Base-by-base conservation (phyloP, 1,140 invertebrate species). In the Achroia grisella region DNA sequence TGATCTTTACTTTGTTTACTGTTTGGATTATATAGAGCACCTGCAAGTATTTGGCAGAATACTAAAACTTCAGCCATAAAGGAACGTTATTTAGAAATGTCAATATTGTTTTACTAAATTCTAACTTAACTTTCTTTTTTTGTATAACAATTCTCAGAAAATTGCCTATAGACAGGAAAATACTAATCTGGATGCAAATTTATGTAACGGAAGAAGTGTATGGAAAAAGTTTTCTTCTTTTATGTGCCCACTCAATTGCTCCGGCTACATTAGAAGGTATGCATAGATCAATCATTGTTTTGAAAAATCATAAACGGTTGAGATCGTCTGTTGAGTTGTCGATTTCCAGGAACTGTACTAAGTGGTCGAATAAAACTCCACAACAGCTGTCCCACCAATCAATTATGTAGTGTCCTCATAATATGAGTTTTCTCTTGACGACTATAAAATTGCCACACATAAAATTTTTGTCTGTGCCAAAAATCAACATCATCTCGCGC, bases 331-430 rank as follows among this genome's bases (percentile, higher is more conserved):
- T 23, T 6, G 17, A 23, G 2, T 23, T 23, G 17, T 23, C 6
- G 17, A 23, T 6, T 23, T 23, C 17, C 17, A 3, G 63, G 66
- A 71, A 71, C 43, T 51, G 41, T 59, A 47, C 54, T 53, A 58
- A 61, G 58, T 62, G 56, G 57, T 57, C 45, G 51, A 53, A 52
- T 45, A 62, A 52, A 48, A 48, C 45, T 23, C 63, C 58, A 51
- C 65, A 65, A 64, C 78, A 82, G 78, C 75, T 82, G 78, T 48
- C 57, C 56, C 50, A 64, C 67, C 57, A 74, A 82, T 82, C 74
- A 76, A 82, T 82, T 70, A 75, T 57, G 39, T 36, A 23, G 31
- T 46, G 53, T 56, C 63, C 56, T 71, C 65, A 69, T 71, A 58
- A 56, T 60, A 76, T 64, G 70, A 65, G 57, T 71, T 56, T 71